These are phyloP conservation scores for Thermophis baileyi DNA, from an alignment of 2,113 vertebrate genomes.

Conservation along the genomic window DNA sequence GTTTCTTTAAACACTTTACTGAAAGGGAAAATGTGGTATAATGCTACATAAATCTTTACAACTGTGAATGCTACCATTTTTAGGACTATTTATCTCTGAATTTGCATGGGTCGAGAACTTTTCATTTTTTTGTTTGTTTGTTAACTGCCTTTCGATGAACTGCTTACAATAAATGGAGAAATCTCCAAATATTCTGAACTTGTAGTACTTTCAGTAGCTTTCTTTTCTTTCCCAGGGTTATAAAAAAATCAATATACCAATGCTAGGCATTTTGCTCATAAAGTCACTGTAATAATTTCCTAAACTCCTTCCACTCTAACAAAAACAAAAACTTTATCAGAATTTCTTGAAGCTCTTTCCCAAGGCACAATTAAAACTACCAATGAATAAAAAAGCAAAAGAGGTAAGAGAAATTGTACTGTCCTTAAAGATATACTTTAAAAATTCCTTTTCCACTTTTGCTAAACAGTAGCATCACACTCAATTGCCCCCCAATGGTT, in stretches of 20 bases:
- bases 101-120: background rate
- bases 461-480: background rate
- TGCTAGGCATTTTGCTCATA: background rate
- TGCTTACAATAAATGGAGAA: background rate
- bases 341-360: too few relatives aligned
- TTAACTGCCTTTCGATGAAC: background rate
- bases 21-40: background rate
- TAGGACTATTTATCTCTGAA: background rate
- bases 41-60: background rate
- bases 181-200: background rate
- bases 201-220: background rate
- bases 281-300: background rate
- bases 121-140: background rate
- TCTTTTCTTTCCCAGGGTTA: background rate
- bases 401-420: background rate
- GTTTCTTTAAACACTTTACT: background rate
- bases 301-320: background rate
- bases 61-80: background rate
- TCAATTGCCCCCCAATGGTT: background rate
- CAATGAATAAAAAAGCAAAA: background rate
- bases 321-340: background rate
- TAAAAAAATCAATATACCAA: background rate
- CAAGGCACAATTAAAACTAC: background rate
- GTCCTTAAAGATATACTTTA: background rate
- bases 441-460: background rate